These are phyloP conservation scores for Megalopta genalis DNA, from an alignment of 1,140 invertebrate genomes.

Conservation along the genomic window DNA sequence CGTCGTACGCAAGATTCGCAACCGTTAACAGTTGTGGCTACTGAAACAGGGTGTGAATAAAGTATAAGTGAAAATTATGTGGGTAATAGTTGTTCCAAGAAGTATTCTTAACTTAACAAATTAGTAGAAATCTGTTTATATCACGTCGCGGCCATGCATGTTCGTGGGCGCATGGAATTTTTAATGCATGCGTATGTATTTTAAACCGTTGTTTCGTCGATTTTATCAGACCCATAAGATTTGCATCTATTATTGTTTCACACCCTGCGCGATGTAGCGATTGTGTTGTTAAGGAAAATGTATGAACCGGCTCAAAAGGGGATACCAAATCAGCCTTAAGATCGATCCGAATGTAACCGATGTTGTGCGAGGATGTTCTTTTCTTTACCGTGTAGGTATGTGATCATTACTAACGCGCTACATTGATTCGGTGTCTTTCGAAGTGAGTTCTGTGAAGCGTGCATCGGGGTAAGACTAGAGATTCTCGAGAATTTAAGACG, in stretches of 20 bases:
- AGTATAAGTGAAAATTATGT: not conserved
- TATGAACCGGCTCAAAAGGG: conserved; percentile 23
- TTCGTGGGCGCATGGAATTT: not conserved
- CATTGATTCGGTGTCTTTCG: conserved; percentile 13
- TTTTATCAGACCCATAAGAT: not conserved
- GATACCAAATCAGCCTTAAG: conserved; percentile 70
- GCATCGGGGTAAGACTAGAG: conserved; percentile 1
- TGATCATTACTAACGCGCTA: conserved; percentile 32
- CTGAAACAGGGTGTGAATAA: not conserved
- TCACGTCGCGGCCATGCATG: not conserved
- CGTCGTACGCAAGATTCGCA: conserved; percentile 30
- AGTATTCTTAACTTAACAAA: no score
- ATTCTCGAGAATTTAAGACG: conserved; percentile 12
- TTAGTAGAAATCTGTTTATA: not conserved
- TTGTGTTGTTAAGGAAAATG: conserved; percentile 12
- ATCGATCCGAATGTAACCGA: conserved; percentile 50
- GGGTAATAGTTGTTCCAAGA: not conserved
- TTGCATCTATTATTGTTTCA: not conserved
- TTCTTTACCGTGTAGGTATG: conserved; percentile 21
- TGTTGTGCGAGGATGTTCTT: conserved; percentile 40
- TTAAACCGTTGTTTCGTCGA: not conserved
- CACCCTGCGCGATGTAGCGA: conserved; percentile 40
- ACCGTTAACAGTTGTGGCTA: conserved; percentile 40
- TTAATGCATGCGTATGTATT: not conserved
- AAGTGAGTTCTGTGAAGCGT: conserved; percentile 23